Base-by-base conservation (phyloP, 2,888 invertebrate species). In the Creontiades dilutus region DNA sequence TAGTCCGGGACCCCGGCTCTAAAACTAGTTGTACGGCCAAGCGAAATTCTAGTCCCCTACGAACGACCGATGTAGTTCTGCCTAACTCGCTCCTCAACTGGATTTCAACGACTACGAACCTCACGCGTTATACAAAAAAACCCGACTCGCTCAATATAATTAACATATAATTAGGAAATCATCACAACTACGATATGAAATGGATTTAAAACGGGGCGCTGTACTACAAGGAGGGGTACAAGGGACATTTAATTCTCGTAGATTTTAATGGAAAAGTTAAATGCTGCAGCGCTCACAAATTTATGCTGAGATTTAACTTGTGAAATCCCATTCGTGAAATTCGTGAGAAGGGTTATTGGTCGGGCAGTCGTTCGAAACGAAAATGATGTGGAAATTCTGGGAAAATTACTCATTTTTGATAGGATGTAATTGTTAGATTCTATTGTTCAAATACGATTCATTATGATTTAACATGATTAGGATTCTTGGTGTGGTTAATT, bases 261-360 rank as follows among this genome's bases (percentile, higher is more conserved):
- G 7, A 37, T 37, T 37, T 19, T 0, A 68, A 68, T 23, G 11
- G 23, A 52, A 14, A 75, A 86, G 86, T 86, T 52, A 86, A 86
- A 86, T 75, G 46, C 68, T 68, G 27, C 86, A 86, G 86, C 86
- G 86, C 86, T 86, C 86, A 47, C 55, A 55, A 75, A 68, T 46
- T 86, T 86, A 86, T 86, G 86, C 86, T 86, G 86, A 52, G 68
- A 68, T 86, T 86, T 76, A 75, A 86, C 86, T 86, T 75, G 68
- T 19, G 68, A 68, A 68, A 68, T 68, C 68, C 68, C 68, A 27
- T 4, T 68, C 7, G 9, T 27, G 47, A 80, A 37, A 47, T 28
- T 80, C 78, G n/a, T 57, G 57, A 19, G 27, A 76, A 76, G 27
- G 19, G 12, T 76, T n/a, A n/a, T 76, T 13, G 16, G 19, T 19